Conservation (phyloP, 2,113 vertebrate species). For the Sitta europaea region DNA sequence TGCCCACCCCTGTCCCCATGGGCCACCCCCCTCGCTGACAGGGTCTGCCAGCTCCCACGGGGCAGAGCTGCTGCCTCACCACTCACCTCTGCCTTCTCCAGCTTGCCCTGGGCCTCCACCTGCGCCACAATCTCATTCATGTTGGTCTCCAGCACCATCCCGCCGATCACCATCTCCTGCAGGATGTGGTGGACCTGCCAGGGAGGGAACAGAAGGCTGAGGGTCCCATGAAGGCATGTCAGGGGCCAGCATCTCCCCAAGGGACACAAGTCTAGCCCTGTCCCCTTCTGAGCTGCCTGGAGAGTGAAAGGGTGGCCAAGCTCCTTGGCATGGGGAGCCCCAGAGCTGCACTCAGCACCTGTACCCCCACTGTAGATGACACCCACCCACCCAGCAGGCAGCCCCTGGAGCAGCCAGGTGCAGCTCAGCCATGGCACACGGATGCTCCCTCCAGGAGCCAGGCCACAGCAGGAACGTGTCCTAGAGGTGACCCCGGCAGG, state of each 20-base stretch:
- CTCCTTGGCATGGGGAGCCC: background rate
- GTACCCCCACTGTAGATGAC: background rate
- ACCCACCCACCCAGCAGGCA: accelerated
- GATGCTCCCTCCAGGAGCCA: background rate
- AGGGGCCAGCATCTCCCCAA: background rate
- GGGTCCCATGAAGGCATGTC: accelerated
- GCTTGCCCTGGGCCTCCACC: slow-evolving; percentile 88
- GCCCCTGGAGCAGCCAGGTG: background rate
- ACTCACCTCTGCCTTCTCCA: slow-evolving; percentile 93
- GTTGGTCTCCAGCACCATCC: slow-evolving; percentile 96
- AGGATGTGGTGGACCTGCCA: slow-evolving; percentile 74
- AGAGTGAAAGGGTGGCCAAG: accelerated
- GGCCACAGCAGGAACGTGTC: background rate
- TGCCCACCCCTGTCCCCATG: accelerated
- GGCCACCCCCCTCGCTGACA: accelerated
- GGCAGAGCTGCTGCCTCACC: accelerated
- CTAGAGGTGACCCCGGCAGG: background rate
- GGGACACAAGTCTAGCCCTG: background rate
- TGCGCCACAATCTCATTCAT: slow-evolving; percentile 94
- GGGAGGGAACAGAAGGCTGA: background rate
- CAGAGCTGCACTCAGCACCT: accelerated
- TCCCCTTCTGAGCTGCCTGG: background rate
- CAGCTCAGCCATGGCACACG: accelerated
- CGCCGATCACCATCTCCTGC: slow-evolving; percentile 92
- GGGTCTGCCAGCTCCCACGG: accelerated